Evolutionary conservation across 1,140 invertebrate species (phyloP), one percentile per base, ranked within the genome.

Genomic region (Conus ventricosus): DNA sequence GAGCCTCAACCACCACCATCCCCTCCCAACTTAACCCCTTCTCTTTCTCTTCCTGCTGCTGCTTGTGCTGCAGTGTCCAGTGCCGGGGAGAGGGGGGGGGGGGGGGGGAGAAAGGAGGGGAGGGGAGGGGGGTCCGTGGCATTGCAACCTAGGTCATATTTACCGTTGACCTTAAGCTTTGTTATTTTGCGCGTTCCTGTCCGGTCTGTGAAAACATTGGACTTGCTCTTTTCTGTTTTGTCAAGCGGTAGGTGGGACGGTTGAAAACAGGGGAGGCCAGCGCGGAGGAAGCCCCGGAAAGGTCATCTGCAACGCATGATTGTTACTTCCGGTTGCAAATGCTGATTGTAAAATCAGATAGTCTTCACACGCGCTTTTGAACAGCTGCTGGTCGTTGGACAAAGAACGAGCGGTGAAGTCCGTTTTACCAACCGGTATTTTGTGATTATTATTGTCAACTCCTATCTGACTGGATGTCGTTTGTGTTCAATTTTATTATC

Each of bases 251-350:
- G 67, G 67, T 23, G 67, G 13, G 67, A 17, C 20, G 11, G 67
- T 71, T 71, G 67, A 71, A 71, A 71, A 23, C 11, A 63, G 17
- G 23, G 67, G 67, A 20, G 67, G 67, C 20, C 11, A 20, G 67
- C 11, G 4, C 0, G 15, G 67, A 23, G 23, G 67, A 6, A 23
- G 67, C 11, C 23, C 57, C 67, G 23, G 67, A 23, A 71, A 71
- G 67, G 17, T 23, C 23, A n/a, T 71, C 67, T 71, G 67, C 67
- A 71, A 71, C 20, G 67, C 67, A 71, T 71, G 67, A 71, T 71
- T 71, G 67, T 71, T 71, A n/a, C 67, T 71, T 71, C 67, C 67
- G 67, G 67, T n/a, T 71, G 57, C 67, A 71, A 10, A 71, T 71
- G 23, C 67, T 11, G 57, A 60, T 60, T 60, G 57, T 60, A 60